Evolutionary conservation across 64 coral and sea anemone genomes (phyloP).

Genomic region (Dendronephthya gigantea): DNA sequence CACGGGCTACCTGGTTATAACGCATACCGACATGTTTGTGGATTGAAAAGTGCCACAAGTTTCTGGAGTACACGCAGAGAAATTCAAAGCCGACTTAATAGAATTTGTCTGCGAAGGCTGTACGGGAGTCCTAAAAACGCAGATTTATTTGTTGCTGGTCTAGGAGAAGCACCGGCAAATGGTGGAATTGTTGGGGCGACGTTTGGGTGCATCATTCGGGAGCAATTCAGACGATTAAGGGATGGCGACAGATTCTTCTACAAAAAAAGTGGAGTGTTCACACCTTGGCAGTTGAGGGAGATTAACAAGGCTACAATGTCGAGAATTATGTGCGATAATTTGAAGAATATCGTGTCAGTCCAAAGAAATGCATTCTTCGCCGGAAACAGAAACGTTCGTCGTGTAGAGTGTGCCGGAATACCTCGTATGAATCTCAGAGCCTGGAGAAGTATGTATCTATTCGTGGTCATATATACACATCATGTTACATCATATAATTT

Average conservation of each 20-base stretch:
- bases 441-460: no score
- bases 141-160: background rate
- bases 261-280: background rate
- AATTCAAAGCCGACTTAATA: background rate
- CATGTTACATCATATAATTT: no score
- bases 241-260: conserved; percentile 3
- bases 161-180: conserved; percentile 5
- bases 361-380: background rate
- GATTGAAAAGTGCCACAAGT: background rate
- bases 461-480: no score
- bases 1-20: background rate
- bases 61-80: background rate
- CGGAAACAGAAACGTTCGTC: background rate
- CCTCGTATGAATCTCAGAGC: background rate
- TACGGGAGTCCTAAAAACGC: background rate
- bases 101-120: background rate
- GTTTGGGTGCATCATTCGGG: background rate
- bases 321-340: background rate
- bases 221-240: background rate
- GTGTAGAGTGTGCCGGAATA: background rate
- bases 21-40: background rate
- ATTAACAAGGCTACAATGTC: background rate
- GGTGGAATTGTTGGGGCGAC: background rate
- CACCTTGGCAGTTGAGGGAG: background rate
- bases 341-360: background rate